phyloP scores from a whole-genome alignment of 2,797 vertebrate species.

The Garrulus glandarius region DNA sequence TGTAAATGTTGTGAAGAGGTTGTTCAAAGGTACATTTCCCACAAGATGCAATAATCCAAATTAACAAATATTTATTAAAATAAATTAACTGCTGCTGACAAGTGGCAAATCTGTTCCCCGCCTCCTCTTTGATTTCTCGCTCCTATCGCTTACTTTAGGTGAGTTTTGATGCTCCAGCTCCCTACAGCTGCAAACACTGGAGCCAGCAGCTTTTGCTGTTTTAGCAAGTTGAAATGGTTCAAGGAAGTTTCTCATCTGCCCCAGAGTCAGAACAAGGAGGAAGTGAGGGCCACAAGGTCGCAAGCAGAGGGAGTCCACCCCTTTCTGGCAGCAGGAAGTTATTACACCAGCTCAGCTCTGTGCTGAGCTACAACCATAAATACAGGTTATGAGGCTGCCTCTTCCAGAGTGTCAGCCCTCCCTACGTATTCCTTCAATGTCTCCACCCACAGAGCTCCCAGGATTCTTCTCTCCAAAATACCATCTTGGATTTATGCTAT shows the following conservation, averaged over 20 bases:
- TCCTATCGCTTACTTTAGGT: neutral
- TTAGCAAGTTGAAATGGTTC: neutral
- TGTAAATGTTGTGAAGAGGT: neutral
- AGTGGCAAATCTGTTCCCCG: neutral
- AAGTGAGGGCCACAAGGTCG: neutral
- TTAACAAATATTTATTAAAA: neutral
- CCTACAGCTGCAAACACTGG: neutral
- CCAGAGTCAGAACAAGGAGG: neutral
- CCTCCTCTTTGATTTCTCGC: neutral
- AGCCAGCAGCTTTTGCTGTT: neutral
- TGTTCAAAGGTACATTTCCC: neutral
- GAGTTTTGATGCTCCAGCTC: neutral
- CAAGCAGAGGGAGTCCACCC: neutral
- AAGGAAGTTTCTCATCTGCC: neutral
- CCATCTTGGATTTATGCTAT: neutral
- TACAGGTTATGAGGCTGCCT: neutral
- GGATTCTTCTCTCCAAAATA: neutral
- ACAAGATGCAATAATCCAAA: neutral
- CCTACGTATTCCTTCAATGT: neutral
- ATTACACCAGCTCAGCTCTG: neutral
- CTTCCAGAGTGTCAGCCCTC: neutral
- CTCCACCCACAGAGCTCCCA: neutral
- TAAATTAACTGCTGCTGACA: neutral
- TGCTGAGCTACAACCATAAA: neutral
- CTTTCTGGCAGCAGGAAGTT: neutral